These are phyloP conservation scores for Papilio elwesi DNA, from an alignment of 2,888 invertebrate genomes.

Conservation along the genomic window DNA sequence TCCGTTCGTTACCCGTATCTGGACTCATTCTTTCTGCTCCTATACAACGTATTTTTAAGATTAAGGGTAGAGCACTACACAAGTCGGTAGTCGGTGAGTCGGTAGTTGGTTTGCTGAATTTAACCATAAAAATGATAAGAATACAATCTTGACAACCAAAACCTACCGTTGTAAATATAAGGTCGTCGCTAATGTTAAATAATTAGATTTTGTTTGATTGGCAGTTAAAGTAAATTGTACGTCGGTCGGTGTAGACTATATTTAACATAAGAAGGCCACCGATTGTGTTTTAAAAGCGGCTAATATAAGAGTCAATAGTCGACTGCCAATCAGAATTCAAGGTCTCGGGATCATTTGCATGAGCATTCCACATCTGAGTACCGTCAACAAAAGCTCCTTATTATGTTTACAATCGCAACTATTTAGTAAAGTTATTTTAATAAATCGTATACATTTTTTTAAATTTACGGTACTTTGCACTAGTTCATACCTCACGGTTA, in stretches of 20 bases:
- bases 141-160: background rate
- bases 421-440: background rate
- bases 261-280: slow-evolving; percentile 27
- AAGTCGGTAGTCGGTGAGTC: no score
- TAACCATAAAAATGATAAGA: no score
- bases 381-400: slow-evolving; percentile 6
- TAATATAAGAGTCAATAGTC: slow-evolving; percentile 24
- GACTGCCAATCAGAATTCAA: slow-evolving; percentile 30
- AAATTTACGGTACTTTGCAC: no score
- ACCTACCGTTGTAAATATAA: slow-evolving; percentile 9
- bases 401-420: background rate
- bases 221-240: slow-evolving; percentile 17
- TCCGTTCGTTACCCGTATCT: no score
- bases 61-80: no score
- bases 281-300: slow-evolving; percentile 3
- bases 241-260: slow-evolving; percentile 4
- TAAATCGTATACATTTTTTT: background rate
- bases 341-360: slow-evolving; percentile 29
- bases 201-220: slow-evolving; percentile 15
- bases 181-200: background rate
- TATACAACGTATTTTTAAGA: no score
- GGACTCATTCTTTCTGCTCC: no score
- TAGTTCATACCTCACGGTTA: no score
- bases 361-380: slow-evolving; percentile 8
- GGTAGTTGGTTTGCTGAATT: no score